Base-by-base conservation (phyloP, 1,140 invertebrate species). In the Trichogramma pretiosum region DNA sequence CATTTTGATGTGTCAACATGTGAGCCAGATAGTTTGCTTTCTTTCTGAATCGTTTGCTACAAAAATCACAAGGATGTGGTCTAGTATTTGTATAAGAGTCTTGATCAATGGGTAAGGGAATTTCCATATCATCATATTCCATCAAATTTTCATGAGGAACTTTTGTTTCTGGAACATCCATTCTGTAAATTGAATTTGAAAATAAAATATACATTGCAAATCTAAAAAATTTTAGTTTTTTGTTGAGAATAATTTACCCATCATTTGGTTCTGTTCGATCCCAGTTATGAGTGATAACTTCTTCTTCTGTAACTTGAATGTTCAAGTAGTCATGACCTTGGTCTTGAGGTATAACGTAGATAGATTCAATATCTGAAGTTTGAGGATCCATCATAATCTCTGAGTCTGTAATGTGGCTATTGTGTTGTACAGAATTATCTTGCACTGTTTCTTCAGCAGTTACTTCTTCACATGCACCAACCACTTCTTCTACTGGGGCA, bases 1-100 rank as follows among this genome's bases (percentile, higher is more conserved):
- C 84, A 22, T 81, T 85, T 61, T 88, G 84, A 70, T 89, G 85
- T 0, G 84, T 79, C 2, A 87, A 77, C 83, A 89, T 88, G 57
- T 89, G 86, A 61, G 84, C 86, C 78, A 87, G 85, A 1, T 88
- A 69, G 47, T 84, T 85, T 11, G 81, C 81, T 60, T 89, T 89
- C 60, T 88, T 88, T 5, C 84, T 76, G 59, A 89, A 89, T 36
- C 85, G 75, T 8, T 85, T 74, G 36, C 83, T 87, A 58, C 87
- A 89, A 62, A 88, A 87, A 59, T 90, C 86, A 58, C 87, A 90
- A 0, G 86, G 85, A 73, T 85, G 87, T 0, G 86, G 85, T n/a
- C 85, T 76, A 51, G 82, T 77, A 3, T 82, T 81, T 22, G 83
- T 85, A 58, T 87, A 87, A 48, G 85, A 80, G 67, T 88, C 85